A percentile compares a stretch with the other conserved stretches of the same genome.
These are phyloP conservation scores for Gambusia yucatana DNA, from an alignment of 2,797 vertebrate genomes.

Conservation along the genomic window DNA sequence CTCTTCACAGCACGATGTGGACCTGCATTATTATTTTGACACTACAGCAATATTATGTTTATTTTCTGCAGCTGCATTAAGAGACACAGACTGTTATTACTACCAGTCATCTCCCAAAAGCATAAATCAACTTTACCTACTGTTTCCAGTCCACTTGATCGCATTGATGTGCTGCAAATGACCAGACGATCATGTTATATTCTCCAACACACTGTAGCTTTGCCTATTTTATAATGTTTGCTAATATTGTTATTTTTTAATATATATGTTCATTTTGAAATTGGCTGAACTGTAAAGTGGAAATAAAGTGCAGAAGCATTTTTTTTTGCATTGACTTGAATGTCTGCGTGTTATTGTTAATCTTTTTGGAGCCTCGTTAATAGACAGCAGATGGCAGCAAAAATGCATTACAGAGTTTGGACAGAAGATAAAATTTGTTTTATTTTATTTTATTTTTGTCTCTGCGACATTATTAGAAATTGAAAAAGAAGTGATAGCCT, in stretches of 20 bases:
- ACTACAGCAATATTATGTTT: conserved; percentile 31
- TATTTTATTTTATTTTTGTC: not conserved
- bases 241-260: conserved; percentile 44
- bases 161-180: conserved; percentile 28
- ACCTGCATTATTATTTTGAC: conserved; percentile 47
- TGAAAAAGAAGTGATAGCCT: not conserved
- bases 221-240: conserved; percentile 67
- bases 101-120: conserved; percentile 29
- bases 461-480: not conserved
- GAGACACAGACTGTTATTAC: conserved; percentile 69
- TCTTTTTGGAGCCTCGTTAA: not conserved
- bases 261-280: conserved; percentile 47
- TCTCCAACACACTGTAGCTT: conserved; percentile 47
- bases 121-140: conserved; percentile 20
- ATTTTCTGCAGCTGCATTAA: conserved; percentile 46
- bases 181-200: conserved; percentile 28
- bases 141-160: conserved; percentile 35
- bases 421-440: conserved; percentile 1
- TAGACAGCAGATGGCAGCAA: conserved; percentile 75
- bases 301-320: conserved; percentile 72
- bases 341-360: conserved; percentile 33
- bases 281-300: conserved; percentile 67
- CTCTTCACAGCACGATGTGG: conserved; percentile 30
- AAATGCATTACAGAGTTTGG: conserved; percentile 28
- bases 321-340: conserved; percentile 29